Evolutionary conservation across 2,888 invertebrate species (phyloP), one percentile per base, ranked within the genome.

Genomic region (Acronicta alni): DNA sequence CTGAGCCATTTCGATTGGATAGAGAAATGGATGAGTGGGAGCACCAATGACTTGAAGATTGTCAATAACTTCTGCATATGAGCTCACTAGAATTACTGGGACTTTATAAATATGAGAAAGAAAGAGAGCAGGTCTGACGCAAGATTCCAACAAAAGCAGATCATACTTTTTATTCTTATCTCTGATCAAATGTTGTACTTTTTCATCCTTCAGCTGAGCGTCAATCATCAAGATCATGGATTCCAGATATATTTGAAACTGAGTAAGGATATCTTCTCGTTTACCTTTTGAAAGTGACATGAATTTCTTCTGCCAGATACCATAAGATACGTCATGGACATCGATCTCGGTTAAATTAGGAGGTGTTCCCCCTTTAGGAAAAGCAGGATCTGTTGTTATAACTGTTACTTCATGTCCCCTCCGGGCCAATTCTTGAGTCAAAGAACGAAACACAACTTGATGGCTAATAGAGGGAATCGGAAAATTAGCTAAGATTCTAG

Each of bases 381-480:
- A 87, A 0, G 62, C 78, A 3, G 93, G 90, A 57, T 91, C 69
- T 2, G 93, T 56, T 0, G 94, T 91, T 1, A 92, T 63, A 0
- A 91, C 74, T 0, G 87, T 79, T 0, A 95, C 66, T 38, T 94
- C 81, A 56, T 95, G 94, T 0, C 92, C 93, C 18, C 89, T 76
- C 37, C 72, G 82, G 0, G 84, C 84, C 38, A 95, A 69, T 44
- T 88, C 90, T 14, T 83, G 72, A 5, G 86, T 84, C 0, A 94
- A 51, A 1, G 84, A 79, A 30, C 86, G 80, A 51, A 84, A 91
- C 0, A 86, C 85, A 0, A 90, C 74, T 73, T 92, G 92, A 45
- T 94, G 93, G 47, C 92, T 94, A 17, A 90, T 80, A 0, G 91
- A 88, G 0, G 91, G 85, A 2, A 75, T 66, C 0, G 91, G 84